phyloP scores from a whole-genome alignment of 2,888 invertebrate species.

The Blomia tropicalis region DNA sequence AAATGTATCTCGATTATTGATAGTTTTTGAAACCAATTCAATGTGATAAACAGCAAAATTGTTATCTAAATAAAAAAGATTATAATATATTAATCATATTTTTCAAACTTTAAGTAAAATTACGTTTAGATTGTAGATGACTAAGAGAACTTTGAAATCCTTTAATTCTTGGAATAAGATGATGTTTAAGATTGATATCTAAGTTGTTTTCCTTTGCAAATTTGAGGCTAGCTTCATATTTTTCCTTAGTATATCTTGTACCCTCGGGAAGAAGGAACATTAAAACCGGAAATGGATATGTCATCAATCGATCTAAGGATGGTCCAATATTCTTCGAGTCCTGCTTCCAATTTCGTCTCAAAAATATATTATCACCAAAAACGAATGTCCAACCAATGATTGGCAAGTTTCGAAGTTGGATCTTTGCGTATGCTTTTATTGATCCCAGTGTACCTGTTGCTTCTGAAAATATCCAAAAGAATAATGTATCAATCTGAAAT shows the following conservation, averaged over 20 bases:
- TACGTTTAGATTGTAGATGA: slow-evolving; percentile 48
- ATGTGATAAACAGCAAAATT: slow-evolving; percentile 27
- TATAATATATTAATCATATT: not conserved
- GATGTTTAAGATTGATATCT: slow-evolving; percentile 60
- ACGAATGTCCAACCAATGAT: slow-evolving; percentile 90
- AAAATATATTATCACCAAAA: slow-evolving; percentile 80
- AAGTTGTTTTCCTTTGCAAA: slow-evolving; percentile 72
- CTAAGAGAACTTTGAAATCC: slow-evolving; percentile 75
- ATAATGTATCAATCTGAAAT: slow-evolving; percentile 87
- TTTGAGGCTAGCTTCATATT: slow-evolving; percentile 68
- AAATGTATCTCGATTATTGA: slow-evolving; percentile 36
- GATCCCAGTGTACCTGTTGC: slow-evolving; percentile 63
- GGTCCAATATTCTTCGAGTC: slow-evolving; percentile 63
- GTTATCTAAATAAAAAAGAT: slow-evolving; percentile 1
- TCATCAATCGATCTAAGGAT: slow-evolving; percentile 62
- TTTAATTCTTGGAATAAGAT: slow-evolving; percentile 76
- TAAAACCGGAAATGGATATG: slow-evolving; percentile 60
- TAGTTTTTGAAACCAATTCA: slow-evolving; percentile 24
- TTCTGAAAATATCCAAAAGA: slow-evolving; percentile 80
- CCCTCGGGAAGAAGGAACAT: slow-evolving; percentile 71
- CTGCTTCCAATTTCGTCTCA: slow-evolving; percentile 76
- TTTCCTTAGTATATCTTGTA: slow-evolving; percentile 69
- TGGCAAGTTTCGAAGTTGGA: slow-evolving; percentile 71
- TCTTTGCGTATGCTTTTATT: slow-evolving; percentile 86
- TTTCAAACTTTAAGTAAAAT: slow-evolving; percentile 20